Conservation (phyloP, 1,140 invertebrate genomes). For the Oppia nitens region DNA sequence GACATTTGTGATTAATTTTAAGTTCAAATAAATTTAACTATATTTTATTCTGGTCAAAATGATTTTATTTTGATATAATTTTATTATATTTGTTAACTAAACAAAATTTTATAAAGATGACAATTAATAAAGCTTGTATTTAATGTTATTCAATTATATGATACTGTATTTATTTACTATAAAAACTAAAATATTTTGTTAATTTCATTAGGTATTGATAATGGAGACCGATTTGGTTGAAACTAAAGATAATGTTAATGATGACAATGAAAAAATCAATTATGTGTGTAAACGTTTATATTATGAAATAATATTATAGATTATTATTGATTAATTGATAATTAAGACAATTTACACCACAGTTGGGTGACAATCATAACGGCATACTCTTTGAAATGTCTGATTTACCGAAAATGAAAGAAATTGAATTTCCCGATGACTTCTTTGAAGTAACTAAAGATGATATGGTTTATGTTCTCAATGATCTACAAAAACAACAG, state of each 20-base stretch:
- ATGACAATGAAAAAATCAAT: conserved; percentile 9
- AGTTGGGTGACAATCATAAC: not conserved
- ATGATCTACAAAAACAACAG: conserved; percentile 44
- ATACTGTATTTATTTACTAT: too few relatives aligned
- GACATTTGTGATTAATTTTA: too few relatives aligned
- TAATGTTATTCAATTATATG: not conserved
- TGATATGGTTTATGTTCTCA: conserved; percentile 50
- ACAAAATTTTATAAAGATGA: too few relatives aligned
- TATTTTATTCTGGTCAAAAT: not conserved
- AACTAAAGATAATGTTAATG: not conserved
- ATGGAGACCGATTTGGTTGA: not conserved
- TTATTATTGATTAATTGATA: not conserved
- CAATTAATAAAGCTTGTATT: not conserved
- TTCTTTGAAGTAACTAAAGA: conserved; percentile 64
- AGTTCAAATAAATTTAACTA: not conserved
- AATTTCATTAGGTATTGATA: not conserved
- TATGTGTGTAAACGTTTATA: too few relatives aligned
- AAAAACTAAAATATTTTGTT: not conserved
- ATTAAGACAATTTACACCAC: not conserved
- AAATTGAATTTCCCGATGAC: conserved; percentile 38
- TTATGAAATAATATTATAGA: not conserved
- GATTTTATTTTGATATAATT: not conserved
- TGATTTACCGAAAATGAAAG: not conserved
- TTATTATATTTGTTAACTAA: not conserved
- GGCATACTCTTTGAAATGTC: conserved; percentile 4